Conservation (phyloP, 2,888 invertebrate genomes). For the Hypsopygia costalis region DNA sequence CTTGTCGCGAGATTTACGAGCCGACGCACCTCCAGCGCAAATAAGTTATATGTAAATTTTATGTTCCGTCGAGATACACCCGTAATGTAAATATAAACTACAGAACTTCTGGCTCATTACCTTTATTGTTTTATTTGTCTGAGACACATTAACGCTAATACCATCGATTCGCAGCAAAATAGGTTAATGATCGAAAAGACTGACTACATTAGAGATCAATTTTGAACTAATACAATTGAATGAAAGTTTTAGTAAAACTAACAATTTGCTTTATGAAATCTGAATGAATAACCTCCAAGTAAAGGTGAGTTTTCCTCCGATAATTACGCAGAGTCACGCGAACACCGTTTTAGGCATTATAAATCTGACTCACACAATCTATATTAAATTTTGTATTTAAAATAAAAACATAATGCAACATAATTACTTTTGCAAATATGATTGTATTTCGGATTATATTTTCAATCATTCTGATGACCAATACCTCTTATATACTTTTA, state of each 20-base stretch:
- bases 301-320: conserved; percentile 54
- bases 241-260: conserved; percentile 68
- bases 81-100: conserved; percentile 23
- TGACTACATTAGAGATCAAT: conserved; percentile 71
- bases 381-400: no score
- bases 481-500: no score
- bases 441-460: no score
- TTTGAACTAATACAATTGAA: conserved; percentile 66
- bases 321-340: conserved; percentile 74
- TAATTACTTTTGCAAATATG: no score
- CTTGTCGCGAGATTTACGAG: conserved; percentile 78
- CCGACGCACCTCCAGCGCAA: conserved; percentile 68
- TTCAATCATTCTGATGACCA: no score
- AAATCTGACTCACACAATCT: conserved; percentile 25
- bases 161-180: conserved; percentile 28
- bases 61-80: conserved; percentile 52
- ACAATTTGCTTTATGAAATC: conserved; percentile 75
- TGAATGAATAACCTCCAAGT: conserved; percentile 57
- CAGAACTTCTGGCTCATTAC: conserved; percentile 23
- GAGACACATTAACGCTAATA: conserved; percentile 18
- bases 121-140: conserved; percentile 5
- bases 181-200: conserved; percentile 62
- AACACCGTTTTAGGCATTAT: conserved; percentile 48
- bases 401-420: no score
- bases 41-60: conserved; percentile 76